Base-by-base conservation (phyloP, 1,140 invertebrate species). In the Anastrepha ludens region DNA sequence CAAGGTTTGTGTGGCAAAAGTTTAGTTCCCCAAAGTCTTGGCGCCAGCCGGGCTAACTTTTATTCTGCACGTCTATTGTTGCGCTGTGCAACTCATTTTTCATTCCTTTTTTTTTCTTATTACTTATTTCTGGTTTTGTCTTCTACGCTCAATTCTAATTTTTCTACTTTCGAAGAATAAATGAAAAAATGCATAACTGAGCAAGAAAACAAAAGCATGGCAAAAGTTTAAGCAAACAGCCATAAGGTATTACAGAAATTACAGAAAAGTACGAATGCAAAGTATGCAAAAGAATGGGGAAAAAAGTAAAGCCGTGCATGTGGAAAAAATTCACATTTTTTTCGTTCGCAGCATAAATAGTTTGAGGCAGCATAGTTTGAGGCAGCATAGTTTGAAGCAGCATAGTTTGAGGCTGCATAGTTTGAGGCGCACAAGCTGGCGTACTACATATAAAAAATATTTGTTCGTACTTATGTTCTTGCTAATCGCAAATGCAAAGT, bases 21-120 rank as follows among this genome's bases (percentile, higher is more conserved):
- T 55, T 81, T 81, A 2, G 47, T n/a, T 20, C 70, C 70, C 70
- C 74, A 55, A 50, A 39, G 74, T 58, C 74, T 81, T 81, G 74
- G 74, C 74, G 74, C 74, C 47, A 81, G 74, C 74, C n/a, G 47
- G 8, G 50, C 74, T 8, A 55, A 55, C 47, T 55, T 58, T 55
- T 81, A 17, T 29, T n/a, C 47, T 50, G 44, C n/a, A 20, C 20
- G 7, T 81, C 55, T 81, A 55, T 81, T 81, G 44, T 81, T 81
- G 47, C 13, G 44, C 20, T 81, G 3, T 41, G 2, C 15, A 29
- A 9, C 13, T 58, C 41, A 11, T 13, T 81, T 20, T 81, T 81
- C 3, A 29, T 9, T n/a, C 29, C 41, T 3, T 13, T 55, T 20
- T 81, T 81, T 11, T 81, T 55, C 41, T 50, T 50, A n/a, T 55